A percentile compares a stretch with the other conserved stretches of the same genome.
Conservation (phyloP, 2,888 invertebrate genomes). For the Hypolimnas misippus region DNA sequence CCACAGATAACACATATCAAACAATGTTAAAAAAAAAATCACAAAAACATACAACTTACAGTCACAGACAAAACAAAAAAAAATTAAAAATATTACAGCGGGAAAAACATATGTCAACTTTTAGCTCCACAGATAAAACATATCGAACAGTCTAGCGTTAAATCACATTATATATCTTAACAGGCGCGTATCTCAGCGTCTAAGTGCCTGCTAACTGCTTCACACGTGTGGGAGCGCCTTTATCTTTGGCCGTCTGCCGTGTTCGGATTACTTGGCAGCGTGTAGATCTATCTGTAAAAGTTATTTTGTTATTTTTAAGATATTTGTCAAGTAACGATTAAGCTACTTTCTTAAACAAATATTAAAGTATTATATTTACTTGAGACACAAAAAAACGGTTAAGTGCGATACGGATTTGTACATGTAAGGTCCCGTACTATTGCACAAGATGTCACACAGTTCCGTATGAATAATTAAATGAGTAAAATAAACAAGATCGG, state of each 20-base stretch:
- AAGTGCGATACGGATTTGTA: no score
- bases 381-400: no score
- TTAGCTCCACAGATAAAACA: conserved; percentile 14
- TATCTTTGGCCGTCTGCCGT: conserved; percentile 46
- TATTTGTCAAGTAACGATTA: conserved; percentile 8
- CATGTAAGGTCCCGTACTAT: no score
- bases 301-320: conserved; percentile 9
- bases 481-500: no score
- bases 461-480: no score
- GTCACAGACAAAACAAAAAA: not conserved
- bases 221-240: conserved; percentile 43
- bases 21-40: no score
- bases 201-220: conserved; percentile 42
- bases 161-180: conserved; percentile 36
- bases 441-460: no score
- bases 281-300: conserved; percentile 8
- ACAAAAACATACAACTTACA: no score
- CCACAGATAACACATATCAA: no score
- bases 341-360: not conserved
- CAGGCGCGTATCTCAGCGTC: conserved; percentile 28
- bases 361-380: not conserved
- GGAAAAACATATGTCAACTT: not conserved
- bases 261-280: conserved; percentile 34
- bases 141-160: conserved; percentile 22
- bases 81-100: conserved; percentile 8